These are phyloP conservation scores for Myotis findleyi DNA, from an alignment of 2,797 vertebrate species.

Conservation along the genomic window DNA sequence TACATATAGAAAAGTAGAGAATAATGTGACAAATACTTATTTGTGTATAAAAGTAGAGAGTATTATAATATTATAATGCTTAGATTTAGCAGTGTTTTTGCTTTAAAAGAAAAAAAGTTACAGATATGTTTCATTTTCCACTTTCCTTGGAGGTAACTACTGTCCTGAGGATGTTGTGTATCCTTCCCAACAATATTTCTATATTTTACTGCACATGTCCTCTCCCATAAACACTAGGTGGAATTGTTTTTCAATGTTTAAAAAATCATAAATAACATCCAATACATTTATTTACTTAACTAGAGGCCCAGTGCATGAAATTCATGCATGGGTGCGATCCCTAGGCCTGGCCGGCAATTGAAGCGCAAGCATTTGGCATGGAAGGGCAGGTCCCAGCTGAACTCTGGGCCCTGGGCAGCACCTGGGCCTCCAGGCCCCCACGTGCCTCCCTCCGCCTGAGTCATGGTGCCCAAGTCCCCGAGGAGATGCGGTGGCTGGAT, in stretches of 20 bases:
- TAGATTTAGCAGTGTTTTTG: neutral
- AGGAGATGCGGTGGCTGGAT: too few relatives aligned
- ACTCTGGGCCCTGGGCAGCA: too few relatives aligned
- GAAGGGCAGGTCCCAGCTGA: too few relatives aligned
- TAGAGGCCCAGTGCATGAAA: too few relatives aligned
- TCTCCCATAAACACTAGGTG: neutral
- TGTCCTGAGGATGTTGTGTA: neutral
- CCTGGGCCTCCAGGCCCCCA: too few relatives aligned
- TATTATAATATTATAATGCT: neutral
- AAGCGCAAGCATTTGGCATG: too few relatives aligned
- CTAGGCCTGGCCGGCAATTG: too few relatives aligned
- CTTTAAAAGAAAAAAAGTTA: conserved; percentile 12
- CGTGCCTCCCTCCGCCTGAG: too few relatives aligned
- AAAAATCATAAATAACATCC: neutral
- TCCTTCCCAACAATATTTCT: neutral
- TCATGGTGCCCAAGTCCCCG: too few relatives aligned
- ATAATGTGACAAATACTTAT: neutral
- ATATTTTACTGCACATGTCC: neutral
- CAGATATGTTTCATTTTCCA: neutral
- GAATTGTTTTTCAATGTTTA: neutral
- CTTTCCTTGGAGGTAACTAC: neutral
- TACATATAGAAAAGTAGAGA: neutral
- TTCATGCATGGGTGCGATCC: too few relatives aligned
- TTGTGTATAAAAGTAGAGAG: neutral
- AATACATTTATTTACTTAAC: neutral